phyloP scores from a whole-genome alignment of 1,140 invertebrate species.

The Brachionus calyciflorus region DNA sequence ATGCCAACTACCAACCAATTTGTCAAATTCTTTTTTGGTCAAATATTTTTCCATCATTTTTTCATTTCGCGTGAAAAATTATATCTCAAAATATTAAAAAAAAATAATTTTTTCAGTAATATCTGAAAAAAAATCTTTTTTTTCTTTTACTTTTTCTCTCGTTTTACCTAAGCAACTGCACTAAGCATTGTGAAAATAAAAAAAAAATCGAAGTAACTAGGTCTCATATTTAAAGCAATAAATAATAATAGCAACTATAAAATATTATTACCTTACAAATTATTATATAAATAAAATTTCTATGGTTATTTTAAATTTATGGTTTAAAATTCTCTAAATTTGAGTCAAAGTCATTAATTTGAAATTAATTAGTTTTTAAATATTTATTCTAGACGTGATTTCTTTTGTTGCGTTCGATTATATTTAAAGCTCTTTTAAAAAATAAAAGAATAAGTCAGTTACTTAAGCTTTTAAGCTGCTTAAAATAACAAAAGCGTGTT shows the following conservation, averaged over 20 bases:
- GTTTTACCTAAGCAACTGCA: constrained; percentile 42
- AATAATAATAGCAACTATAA: constrained; percentile 26
- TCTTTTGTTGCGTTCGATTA: no score
- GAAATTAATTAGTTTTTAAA: no score
- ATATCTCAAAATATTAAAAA: not conserved
- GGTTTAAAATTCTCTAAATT: no score
- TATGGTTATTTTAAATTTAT: constrained; percentile 43
- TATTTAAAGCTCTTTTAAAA: no score
- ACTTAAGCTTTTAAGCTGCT: no score
- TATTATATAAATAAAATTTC: not conserved
- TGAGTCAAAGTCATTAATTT: no score
- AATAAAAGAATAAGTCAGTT: no score
- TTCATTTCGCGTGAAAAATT: not conserved
- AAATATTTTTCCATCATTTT: constrained; percentile 23
- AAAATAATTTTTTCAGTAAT: not conserved
- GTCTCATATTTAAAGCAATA: no score
- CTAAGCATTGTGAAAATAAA: no score
- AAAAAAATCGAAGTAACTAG: constrained; percentile 21
- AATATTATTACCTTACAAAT: constrained; percentile 8
- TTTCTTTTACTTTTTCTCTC: no score
- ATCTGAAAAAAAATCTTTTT: constrained; percentile 4
- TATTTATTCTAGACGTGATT: no score
- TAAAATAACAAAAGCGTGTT: no score
- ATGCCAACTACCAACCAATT: constrained; percentile 16
- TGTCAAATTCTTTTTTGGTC: constrained; percentile 26